Evolutionary conservation across 30 jellyfish, hydroid and myxozoan species (phyloP).

Genomic region (Chrysaora quinquecirrha): DNA sequence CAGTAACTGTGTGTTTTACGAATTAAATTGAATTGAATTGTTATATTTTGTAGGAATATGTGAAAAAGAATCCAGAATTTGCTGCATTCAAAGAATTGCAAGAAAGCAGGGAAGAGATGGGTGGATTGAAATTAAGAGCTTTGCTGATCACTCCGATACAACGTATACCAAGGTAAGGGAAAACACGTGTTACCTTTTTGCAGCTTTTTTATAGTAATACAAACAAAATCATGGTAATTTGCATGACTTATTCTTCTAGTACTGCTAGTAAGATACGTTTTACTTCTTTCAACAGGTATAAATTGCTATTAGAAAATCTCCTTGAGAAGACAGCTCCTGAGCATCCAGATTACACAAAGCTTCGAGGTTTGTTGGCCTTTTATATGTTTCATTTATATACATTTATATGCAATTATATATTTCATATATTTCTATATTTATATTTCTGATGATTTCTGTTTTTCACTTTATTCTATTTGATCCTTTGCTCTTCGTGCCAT

Average conservation of each 20-base stretch:
- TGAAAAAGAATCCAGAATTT: slow-evolving; percentile 73
- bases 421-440: too few relatives aligned
- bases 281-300: slow-evolving; percentile 52
- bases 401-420: too few relatives aligned
- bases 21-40: too few relatives aligned
- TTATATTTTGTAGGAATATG: slow-evolving; percentile 62
- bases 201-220: background rate
- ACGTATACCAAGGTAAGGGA: slow-evolving; percentile 88
- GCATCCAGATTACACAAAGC: slow-evolving; percentile 78
- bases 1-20: background rate
- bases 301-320: slow-evolving; percentile 69
- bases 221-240: background rate
- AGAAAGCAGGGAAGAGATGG: slow-evolving; percentile 85
- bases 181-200: background rate
- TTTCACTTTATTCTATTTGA: too few relatives aligned
- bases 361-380: slow-evolving; percentile 79
- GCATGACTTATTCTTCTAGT: background rate
- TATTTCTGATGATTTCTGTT: too few relatives aligned
- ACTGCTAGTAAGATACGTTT: too few relatives aligned
- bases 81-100: slow-evolving; percentile 71
- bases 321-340: slow-evolving; percentile 75
- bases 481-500: too few relatives aligned
- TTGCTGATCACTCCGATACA: slow-evolving; percentile 90
- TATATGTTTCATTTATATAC: too few relatives aligned
- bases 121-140: slow-evolving; percentile 78